A percentile compares a stretch with the other conserved stretches of the same genome.
phyloP scores from a whole-genome alignment of 2,888 invertebrate genomes.

The Meiosimyza platycephala region DNA sequence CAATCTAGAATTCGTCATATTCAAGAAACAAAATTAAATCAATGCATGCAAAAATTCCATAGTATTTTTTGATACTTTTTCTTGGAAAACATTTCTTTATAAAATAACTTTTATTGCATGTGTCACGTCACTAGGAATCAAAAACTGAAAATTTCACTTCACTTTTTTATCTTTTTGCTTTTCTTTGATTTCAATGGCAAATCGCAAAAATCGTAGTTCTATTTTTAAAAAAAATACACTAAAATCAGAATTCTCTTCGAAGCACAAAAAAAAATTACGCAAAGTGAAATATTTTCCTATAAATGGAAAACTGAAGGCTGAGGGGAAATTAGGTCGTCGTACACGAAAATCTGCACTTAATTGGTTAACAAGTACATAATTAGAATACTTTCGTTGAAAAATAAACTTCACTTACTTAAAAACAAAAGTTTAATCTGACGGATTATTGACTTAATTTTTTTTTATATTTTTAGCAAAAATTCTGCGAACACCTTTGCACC shows the following conservation, averaged over 20 bases:
- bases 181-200: not conserved
- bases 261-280: conserved; percentile 60
- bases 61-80: too few relatives aligned
- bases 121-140: conserved; percentile 7
- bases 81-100: not conserved
- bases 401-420: conserved; percentile 23
- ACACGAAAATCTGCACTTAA: too few relatives aligned
- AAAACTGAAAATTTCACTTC: not conserved
- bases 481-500: conserved; percentile 34
- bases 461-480: conserved; percentile 34
- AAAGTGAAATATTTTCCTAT: conserved; percentile 59
- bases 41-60: too few relatives aligned
- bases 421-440: conserved; percentile 7
- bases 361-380: too few relatives aligned
- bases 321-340: conserved; percentile 8
- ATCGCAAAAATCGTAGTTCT: conserved; percentile 25
- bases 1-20: too few relatives aligned
- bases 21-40: too few relatives aligned
- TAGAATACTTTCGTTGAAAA: too few relatives aligned
- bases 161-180: too few relatives aligned
- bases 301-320: conserved; percentile 56
- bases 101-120: conserved; percentile 10
- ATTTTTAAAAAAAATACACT: conserved; percentile 25
- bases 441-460: conserved; percentile 9
- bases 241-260: not conserved